These are phyloP conservation scores for Dasypolia templi DNA, from an alignment of 2,888 invertebrate species.

Conservation along the genomic window DNA sequence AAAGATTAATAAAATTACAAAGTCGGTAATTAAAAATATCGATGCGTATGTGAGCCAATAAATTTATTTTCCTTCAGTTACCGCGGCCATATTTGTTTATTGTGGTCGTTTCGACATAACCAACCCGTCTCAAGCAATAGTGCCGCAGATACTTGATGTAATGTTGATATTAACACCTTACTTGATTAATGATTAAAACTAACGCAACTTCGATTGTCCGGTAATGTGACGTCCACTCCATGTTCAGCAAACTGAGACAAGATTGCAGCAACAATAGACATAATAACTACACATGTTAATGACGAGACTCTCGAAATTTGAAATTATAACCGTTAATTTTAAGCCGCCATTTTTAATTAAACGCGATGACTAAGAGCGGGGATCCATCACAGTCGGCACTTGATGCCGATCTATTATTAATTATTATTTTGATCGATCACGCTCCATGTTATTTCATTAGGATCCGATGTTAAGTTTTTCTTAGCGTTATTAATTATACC, in stretches of 20 bases:
- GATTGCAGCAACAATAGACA: conserved; percentile 67
- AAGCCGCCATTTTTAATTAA: conserved; percentile 88
- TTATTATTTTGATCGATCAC: conserved; percentile 90
- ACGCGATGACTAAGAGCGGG: conserved; percentile 89
- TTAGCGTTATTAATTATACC: conserved; percentile 81
- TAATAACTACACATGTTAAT: conserved; percentile 71
- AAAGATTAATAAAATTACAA: conserved; percentile 65
- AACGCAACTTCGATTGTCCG: conserved; percentile 77
- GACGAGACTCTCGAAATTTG: conserved; percentile 80
- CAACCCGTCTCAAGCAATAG: conserved; percentile 65
- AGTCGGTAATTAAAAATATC: conserved; percentile 60
- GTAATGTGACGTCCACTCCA: conserved; percentile 59
- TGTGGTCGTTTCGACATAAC: conserved; percentile 69
- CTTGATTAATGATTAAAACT: conserved; percentile 82
- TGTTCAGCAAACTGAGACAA: conserved; percentile 65
- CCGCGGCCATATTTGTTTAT: conserved; percentile 71
- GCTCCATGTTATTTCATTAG: conserved; percentile 88
- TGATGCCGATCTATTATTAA: conserved; percentile 87
- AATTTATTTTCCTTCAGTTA: conserved; percentile 65
- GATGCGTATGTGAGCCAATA: conserved; percentile 46
- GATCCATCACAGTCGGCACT: conserved; percentile 85
- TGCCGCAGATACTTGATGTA: conserved; percentile 49
- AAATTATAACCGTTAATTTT: conserved; percentile 87
- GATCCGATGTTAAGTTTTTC: conserved; percentile 80
- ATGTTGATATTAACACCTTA: conserved; percentile 66